A percentile compares a stretch with the other conserved stretches of the same genome.
Conservation (phyloP, 2,888 invertebrate genomes). For the Papilio elwesi region DNA sequence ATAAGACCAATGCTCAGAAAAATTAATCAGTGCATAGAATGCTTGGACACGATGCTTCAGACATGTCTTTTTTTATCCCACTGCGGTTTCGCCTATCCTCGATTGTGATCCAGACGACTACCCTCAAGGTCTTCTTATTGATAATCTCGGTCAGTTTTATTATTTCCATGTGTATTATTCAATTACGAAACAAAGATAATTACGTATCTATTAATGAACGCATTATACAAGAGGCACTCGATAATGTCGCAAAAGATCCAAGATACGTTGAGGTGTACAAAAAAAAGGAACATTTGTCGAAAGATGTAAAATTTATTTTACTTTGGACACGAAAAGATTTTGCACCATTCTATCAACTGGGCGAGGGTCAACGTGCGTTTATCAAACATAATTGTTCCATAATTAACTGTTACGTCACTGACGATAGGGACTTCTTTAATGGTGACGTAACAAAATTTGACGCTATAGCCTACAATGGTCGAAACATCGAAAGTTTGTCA, state of each 20-base stretch:
- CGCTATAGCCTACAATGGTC: constrained; percentile 71
- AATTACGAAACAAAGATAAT: constrained; percentile 50
- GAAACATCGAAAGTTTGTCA: constrained; percentile 51
- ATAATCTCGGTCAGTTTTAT: constrained; percentile 58
- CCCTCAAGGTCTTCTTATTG: constrained; percentile 57
- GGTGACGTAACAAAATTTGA: constrained; percentile 64
- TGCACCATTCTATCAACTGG: constrained; percentile 64
- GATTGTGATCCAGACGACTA: constrained; percentile 54
- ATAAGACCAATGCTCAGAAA: constrained; percentile 33
- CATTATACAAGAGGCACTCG: constrained; percentile 63
- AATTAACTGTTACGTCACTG: constrained; percentile 69
- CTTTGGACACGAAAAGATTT: constrained; percentile 64
- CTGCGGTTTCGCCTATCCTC: constrained; percentile 45
- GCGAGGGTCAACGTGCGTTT: constrained; percentile 64
- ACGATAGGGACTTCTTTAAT: constrained; percentile 56
- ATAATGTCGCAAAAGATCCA: constrained; percentile 63
- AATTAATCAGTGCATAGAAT: constrained; percentile 28
- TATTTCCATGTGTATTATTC: constrained; percentile 61
- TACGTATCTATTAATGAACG: constrained; percentile 47
- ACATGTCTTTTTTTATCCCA: constrained; percentile 51
- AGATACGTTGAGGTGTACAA: constrained; percentile 68
- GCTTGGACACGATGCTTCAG: constrained; percentile 57
- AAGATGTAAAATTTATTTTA: constrained; percentile 65
- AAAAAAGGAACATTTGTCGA: constrained; percentile 57
- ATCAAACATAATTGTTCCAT: constrained; percentile 65